Evolutionary conservation across 2,888 invertebrate species (phyloP).

Genomic region (Lochmaea capreae): DNA sequence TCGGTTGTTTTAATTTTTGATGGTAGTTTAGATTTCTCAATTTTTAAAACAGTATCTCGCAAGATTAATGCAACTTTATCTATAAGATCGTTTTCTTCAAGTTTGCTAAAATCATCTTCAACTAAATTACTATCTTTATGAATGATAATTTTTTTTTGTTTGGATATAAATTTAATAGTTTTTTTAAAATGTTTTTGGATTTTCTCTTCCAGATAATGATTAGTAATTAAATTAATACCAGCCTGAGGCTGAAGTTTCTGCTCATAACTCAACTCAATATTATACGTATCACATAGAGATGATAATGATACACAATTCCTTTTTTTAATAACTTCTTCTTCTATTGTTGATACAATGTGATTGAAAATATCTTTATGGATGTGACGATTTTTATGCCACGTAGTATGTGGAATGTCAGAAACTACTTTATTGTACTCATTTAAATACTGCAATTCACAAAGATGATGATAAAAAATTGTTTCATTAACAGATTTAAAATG

Average conservation of each 20-base stretch:
- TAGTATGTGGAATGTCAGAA: conserved; percentile 28
- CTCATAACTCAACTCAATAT: conserved; percentile 3
- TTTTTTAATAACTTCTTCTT: conserved; percentile 28
- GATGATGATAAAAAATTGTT: conserved; percentile 13
- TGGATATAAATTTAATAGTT: conserved; percentile 4
- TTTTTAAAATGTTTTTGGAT: background rate
- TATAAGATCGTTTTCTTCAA: background rate
- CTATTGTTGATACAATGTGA: conserved; percentile 33
- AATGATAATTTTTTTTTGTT: background rate
- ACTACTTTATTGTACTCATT: conserved; percentile 37
- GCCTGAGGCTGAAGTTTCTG: background rate
- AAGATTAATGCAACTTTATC: conserved; percentile 5
- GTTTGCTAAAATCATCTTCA: conserved; percentile 3
- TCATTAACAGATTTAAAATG: conserved; percentile 17
- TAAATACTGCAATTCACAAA: conserved; percentile 26
- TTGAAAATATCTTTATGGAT: conserved; percentile 34
- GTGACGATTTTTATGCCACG: conserved; percentile 37
- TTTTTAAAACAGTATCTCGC: conserved; percentile 10
- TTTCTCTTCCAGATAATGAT: conserved; percentile 1
- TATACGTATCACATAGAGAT: conserved; percentile 36
- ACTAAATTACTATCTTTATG: conserved; percentile 4
- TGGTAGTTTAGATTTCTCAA: conserved; percentile 1
- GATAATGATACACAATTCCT: conserved; percentile 30
- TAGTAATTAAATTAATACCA: conserved; percentile 1
- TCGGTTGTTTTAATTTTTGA: conserved; percentile 7